Percentiles rank a stretch among this genome's conserved stretches.
Evolutionary conservation across 2,113 vertebrate genomes (phyloP).

Genomic region (Lucifuga dentata): DNA sequence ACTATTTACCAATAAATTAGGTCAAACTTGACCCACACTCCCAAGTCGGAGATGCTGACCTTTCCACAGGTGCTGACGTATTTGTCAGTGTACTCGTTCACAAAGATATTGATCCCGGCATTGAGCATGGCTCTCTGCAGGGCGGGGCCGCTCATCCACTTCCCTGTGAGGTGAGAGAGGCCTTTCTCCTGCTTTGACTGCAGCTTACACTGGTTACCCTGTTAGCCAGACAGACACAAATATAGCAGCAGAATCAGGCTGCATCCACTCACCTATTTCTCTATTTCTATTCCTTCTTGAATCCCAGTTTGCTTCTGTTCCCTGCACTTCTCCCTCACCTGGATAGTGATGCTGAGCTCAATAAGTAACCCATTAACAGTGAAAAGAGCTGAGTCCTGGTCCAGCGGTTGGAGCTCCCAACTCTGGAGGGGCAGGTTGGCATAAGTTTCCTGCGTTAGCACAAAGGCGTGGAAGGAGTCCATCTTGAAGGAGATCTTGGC

Average conservation of each 20-base stretch:
- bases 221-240: constrained; percentile 32
- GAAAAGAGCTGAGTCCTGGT: constrained; percentile 75
- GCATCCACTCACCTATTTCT: neutral
- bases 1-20: too few relatives aligned
- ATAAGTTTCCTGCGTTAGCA: constrained; percentile 87
- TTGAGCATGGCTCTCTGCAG: constrained; percentile 83
- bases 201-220: constrained; percentile 88
- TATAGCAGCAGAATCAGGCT: neutral
- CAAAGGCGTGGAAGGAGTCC: constrained; percentile 81
- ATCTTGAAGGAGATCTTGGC: constrained; percentile 83
- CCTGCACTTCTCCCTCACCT: constrained; percentile 81
- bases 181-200: constrained; percentile 59
- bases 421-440: constrained; percentile 87
- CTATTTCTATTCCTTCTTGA: neutral
- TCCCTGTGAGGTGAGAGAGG: constrained; percentile 77
- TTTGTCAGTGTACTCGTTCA: constrained; percentile 81
- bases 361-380: constrained; percentile 79
- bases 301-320: neutral
- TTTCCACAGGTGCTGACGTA: constrained; percentile 83
- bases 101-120: constrained; percentile 91
- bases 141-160: constrained; percentile 83
- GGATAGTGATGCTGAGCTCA: constrained; percentile 85
- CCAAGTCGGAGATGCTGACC: constrained; percentile 53
- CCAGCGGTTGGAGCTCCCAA: constrained; percentile 88
- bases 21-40: neutral